Percentiles rank a stretch among this genome's conserved stretches.
Conservation (phyloP, 2,797 vertebrate genomes). For the Pseudopleuronectes americanus region DNA sequence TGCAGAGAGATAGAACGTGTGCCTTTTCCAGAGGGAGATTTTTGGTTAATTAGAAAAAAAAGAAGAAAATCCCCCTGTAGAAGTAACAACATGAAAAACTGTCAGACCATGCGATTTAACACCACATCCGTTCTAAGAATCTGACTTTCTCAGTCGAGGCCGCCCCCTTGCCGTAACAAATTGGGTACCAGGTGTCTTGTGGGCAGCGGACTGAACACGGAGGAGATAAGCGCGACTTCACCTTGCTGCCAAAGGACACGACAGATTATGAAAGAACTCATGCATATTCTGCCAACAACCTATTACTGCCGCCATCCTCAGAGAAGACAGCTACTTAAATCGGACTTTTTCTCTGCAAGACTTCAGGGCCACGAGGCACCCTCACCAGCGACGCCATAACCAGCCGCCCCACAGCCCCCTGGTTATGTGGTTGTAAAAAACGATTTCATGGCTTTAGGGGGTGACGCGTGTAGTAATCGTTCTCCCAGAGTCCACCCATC, state of each 20-base stretch:
- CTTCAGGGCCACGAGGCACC: conserved; percentile 19
- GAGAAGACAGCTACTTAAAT: conserved; percentile 35
- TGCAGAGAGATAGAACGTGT: conserved; percentile 21
- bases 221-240: conserved; percentile 61
- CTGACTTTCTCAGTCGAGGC: conserved; percentile 49
- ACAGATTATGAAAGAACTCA: conserved; percentile 63
- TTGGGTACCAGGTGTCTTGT: conserved; percentile 68
- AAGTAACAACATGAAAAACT: conserved; percentile 34
- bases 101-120: conserved; percentile 58
- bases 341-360: conserved; percentile 24
- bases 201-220: conserved; percentile 53
- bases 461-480: conserved; percentile 36
- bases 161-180: conserved; percentile 59
- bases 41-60: conserved; percentile 43
- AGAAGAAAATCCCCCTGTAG: conserved; percentile 28
- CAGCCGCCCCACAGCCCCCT: background rate
- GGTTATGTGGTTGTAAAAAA: conserved; percentile 46
- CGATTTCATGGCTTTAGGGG: conserved; percentile 53
- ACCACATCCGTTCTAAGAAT: conserved; percentile 48
- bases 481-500: conserved; percentile 24
- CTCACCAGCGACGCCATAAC: background rate
- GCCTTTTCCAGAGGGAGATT: conserved; percentile 41
- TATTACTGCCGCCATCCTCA: conserved; percentile 35
- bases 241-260: conserved; percentile 66
- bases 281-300: conserved; percentile 55